phyloP scores from a whole-genome alignment of 2,888 invertebrate genomes.

The Carpatolechia fugitivella region DNA sequence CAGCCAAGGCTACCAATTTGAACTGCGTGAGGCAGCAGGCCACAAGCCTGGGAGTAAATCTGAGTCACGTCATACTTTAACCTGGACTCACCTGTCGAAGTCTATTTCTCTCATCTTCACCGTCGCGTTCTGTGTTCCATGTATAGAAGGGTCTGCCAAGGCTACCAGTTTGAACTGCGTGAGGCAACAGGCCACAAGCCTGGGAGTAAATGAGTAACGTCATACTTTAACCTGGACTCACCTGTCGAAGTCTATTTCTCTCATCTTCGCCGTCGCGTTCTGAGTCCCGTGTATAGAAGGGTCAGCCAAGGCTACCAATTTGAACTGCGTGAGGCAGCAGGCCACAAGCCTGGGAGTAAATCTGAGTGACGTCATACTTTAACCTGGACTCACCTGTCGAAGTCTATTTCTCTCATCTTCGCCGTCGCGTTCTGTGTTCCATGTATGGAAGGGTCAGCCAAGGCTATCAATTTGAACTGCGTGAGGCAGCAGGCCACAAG shows the following conservation, averaged over 20 bases:
- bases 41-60: too few species aligned
- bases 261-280: slow-evolving; percentile 85
- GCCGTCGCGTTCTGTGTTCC: slow-evolving; percentile 87
- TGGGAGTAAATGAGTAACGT: too few species aligned
- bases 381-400: slow-evolving; percentile 3
- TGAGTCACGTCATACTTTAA: too few species aligned
- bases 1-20: slow-evolving; percentile 86
- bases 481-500: too few species aligned
- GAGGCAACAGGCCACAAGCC: too few species aligned
- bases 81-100: slow-evolving; percentile 2
- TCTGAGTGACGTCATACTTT: too few species aligned
- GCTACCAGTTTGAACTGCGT: slow-evolving; percentile 76
- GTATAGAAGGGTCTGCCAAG: slow-evolving; percentile 91
- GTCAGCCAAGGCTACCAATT: slow-evolving; percentile 89
- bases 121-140: slow-evolving; percentile 88
- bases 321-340: slow-evolving; percentile 87
- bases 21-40: too few species aligned
- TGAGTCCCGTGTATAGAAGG: slow-evolving; percentile 90
- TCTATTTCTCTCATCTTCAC: slow-evolving; percentile 83
- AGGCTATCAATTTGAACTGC: slow-evolving; percentile 75
- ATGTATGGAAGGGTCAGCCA: slow-evolving; percentile 93
- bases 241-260: slow-evolving; percentile 90
- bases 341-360: too few species aligned
- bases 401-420: slow-evolving; percentile 82
- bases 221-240: too few species aligned